These are phyloP conservation scores for Anguilla pacifica DNA, from an alignment of 2,797 vertebrate species.

Conservation along the genomic window DNA sequence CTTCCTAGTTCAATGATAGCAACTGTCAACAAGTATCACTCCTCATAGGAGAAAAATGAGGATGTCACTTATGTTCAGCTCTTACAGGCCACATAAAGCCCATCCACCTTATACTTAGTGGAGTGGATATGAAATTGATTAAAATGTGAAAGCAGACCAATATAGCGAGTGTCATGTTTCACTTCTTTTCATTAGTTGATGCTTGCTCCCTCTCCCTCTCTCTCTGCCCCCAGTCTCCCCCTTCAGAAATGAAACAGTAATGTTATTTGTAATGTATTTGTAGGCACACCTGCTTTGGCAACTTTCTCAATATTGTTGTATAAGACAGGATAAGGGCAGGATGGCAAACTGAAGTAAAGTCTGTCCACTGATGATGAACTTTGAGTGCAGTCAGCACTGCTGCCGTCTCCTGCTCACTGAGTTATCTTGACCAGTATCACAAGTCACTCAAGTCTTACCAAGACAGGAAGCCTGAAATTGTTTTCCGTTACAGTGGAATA, in stretches of 20 bases:
- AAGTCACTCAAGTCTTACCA: background rate
- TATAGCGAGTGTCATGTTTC: background rate
- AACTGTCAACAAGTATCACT: background rate
- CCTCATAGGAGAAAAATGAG: background rate
- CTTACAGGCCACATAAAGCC: background rate
- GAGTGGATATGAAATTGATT: conserved; percentile 11
- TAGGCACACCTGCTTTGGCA: background rate
- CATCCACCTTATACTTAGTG: conserved; percentile 11
- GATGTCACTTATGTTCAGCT: background rate
- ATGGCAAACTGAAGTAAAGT: background rate
- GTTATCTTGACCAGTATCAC: background rate
- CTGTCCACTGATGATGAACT: background rate
- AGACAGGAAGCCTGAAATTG: background rate
- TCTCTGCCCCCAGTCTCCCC: background rate
- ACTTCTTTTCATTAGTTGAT: background rate
- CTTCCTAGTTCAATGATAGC: background rate
- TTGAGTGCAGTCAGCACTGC: background rate
- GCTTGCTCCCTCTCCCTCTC: background rate
- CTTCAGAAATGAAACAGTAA: background rate
- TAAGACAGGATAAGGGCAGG: background rate
- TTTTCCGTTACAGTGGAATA: background rate
- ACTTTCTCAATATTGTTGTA: background rate
- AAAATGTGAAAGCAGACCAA: background rate
- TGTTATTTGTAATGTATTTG: background rate
- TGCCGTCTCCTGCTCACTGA: background rate